A percentile compares a stretch with the other conserved stretches of the same genome.
Conservation (phyloP, 2,113 vertebrate genomes). For the Myrmecophaga tridactyla region DNA sequence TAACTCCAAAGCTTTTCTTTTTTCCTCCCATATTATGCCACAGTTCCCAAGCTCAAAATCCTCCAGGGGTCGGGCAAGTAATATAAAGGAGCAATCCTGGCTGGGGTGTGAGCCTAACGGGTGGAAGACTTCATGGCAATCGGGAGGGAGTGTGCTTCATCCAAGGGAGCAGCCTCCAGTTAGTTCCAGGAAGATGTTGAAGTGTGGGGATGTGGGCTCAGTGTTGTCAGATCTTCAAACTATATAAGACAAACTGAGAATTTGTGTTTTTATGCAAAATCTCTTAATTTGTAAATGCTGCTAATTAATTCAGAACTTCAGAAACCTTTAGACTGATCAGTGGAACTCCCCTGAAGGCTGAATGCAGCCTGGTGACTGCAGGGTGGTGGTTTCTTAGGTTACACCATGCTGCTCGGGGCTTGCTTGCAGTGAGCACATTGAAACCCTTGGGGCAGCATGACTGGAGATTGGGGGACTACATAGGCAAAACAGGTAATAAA, state of each 20-base stretch:
- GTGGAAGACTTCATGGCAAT: too few species aligned
- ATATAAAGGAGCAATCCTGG: background rate
- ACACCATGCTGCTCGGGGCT: background rate
- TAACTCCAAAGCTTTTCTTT: background rate
- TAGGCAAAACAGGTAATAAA: background rate
- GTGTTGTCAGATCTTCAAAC: constrained; percentile 53
- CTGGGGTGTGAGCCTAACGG: background rate
- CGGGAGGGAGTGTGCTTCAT: rapidly evolving
- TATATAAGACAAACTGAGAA: constrained; percentile 63
- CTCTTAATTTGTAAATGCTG: constrained; percentile 65
- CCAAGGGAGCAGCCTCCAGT: background rate
- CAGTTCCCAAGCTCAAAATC: background rate
- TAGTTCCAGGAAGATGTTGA: background rate
- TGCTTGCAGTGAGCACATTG: background rate
- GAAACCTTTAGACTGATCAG: constrained; percentile 52
- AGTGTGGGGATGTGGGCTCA: background rate
- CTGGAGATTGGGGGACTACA: background rate
- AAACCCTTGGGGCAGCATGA: constrained; percentile 19
- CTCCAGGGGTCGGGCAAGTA: background rate
- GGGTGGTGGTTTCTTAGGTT: background rate
- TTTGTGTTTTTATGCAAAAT: constrained; percentile 57
- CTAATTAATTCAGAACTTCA: constrained; percentile 66
- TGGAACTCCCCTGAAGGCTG: background rate
- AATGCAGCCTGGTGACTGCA: background rate
- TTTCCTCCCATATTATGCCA: background rate